Percentiles rank a stretch among this genome's conserved stretches.
These are phyloP conservation scores for Lophotis ruficrista DNA, from an alignment of 2,113 vertebrate species.

Conservation along the genomic window DNA sequence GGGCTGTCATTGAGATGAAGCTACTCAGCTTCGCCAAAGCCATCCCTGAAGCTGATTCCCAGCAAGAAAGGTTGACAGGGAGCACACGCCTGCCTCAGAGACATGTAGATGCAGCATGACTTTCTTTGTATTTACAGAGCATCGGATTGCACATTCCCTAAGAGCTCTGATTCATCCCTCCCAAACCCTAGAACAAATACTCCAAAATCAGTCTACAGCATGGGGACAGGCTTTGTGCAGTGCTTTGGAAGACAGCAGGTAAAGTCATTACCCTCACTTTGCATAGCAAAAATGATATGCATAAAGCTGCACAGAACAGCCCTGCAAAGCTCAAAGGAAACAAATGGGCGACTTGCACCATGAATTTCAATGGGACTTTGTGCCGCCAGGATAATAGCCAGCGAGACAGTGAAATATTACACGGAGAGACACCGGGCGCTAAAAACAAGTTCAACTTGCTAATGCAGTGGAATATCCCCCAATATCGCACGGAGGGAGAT, in stretches of 20 bases:
- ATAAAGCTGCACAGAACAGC: slow-evolving; percentile 54
- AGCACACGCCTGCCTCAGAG: slow-evolving; percentile 11
- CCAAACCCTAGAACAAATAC: slow-evolving; percentile 62
- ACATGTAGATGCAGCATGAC: neutral
- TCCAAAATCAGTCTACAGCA: slow-evolving; percentile 42
- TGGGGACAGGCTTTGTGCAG: slow-evolving; percentile 59
- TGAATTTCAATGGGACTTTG: slow-evolving; percentile 66
- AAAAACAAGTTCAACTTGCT: slow-evolving; percentile 38
- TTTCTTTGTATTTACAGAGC: slow-evolving; percentile 63
- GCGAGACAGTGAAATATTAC: slow-evolving; percentile 57
- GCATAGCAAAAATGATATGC: slow-evolving; percentile 64
- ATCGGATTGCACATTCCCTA: slow-evolving; percentile 41
- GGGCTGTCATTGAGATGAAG: neutral
- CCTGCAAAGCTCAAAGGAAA: slow-evolving; percentile 67
- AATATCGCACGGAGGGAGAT: neutral
- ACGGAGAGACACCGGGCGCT: slow-evolving; percentile 44
- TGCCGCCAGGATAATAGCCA: slow-evolving; percentile 67
- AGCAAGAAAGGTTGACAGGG: slow-evolving; percentile 13
- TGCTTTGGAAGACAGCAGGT: slow-evolving; percentile 60
- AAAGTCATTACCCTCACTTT: slow-evolving; percentile 70
- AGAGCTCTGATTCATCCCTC: slow-evolving; percentile 62
- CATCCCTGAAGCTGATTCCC: neutral
- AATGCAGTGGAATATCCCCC: neutral
- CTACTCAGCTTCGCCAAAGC: neutral
- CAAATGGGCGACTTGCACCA: slow-evolving; percentile 60